Conservation (phyloP, 1,140 invertebrate genomes). For the Holotrichia oblita region DNA sequence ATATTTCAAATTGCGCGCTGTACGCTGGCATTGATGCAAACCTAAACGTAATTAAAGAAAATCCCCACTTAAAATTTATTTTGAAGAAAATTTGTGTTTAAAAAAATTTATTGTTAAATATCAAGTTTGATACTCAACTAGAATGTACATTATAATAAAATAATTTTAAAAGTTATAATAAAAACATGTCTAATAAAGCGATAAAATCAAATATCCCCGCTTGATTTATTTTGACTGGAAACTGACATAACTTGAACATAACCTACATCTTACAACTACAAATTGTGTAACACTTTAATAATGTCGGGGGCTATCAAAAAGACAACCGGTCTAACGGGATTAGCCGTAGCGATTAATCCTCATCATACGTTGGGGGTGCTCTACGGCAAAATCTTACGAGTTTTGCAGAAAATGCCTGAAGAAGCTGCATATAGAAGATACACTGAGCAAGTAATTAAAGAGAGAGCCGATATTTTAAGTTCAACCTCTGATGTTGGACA, state of each 20-base stretch:
- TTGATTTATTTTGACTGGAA: neutral
- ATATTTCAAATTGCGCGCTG: no score
- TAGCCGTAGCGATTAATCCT: slow-evolving; percentile 80
- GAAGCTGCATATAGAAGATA: slow-evolving; percentile 84
- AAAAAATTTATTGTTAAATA: no score
- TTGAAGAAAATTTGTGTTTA: neutral
- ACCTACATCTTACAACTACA: neutral
- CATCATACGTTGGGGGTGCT: slow-evolving; percentile 78
- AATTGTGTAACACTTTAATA: slow-evolving; percentile 25
- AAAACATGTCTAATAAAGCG: no score
- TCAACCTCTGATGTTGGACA: slow-evolving; percentile 67
- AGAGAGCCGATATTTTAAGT: slow-evolving; percentile 77
- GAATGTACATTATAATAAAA: no score
- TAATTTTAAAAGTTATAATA: no score
- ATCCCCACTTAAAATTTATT: neutral
- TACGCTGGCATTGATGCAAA: no score
- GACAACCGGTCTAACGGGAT: slow-evolving; percentile 87
- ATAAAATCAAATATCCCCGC: neutral
- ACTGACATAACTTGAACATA: no score
- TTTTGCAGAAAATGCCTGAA: slow-evolving; percentile 84
- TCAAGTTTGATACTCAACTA: no score
- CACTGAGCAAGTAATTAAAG: slow-evolving; percentile 84
- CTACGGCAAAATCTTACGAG: slow-evolving; percentile 86
- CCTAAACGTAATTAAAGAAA: neutral
- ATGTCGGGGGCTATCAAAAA: slow-evolving; percentile 58